These are phyloP conservation scores for Scaptomyza tumidula DNA, from an alignment of 2,888 invertebrate genomes.

Conservation along the genomic window DNA sequence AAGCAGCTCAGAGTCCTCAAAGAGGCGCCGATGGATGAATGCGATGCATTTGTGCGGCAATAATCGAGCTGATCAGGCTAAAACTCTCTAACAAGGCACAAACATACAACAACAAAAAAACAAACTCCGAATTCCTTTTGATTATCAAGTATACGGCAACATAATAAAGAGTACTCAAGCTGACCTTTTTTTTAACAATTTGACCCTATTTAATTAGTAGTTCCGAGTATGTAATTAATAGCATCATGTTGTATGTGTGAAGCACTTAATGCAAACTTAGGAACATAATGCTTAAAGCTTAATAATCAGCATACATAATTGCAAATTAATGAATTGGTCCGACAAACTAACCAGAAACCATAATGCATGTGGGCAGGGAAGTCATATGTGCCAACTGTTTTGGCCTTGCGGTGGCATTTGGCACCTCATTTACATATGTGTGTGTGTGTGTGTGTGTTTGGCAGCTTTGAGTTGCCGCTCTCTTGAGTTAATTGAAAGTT, in stretches of 20 bases:
- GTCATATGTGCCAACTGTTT: constrained; percentile 5
- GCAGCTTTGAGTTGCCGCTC: constrained; percentile 39
- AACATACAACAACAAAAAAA: background rate
- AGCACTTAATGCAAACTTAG: constrained; percentile 3
- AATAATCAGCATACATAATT: constrained; percentile 35
- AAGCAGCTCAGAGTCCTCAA: constrained; percentile 37
- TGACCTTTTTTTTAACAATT: background rate
- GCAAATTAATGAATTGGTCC: constrained; percentile 31
- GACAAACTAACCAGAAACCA: background rate
- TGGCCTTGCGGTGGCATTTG: constrained; percentile 5
- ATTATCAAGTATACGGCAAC: background rate
- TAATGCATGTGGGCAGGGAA: background rate
- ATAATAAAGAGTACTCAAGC: background rate
- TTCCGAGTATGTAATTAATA: background rate
- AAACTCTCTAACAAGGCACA: constrained; percentile 1
- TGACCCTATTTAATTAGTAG: background rate
- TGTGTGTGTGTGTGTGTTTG: constrained; percentile 1
- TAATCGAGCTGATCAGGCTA: constrained; percentile 47
- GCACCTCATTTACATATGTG: constrained; percentile 4
- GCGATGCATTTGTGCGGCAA: constrained; percentile 43
- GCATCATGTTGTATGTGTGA: background rate
- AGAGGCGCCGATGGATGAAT: constrained; percentile 43
- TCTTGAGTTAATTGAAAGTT: constrained; percentile 56
- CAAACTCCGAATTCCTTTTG: too few relatives aligned
- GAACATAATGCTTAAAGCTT: background rate